These are phyloP conservation scores for Nothoprocta pentlandii DNA, from an alignment of 2,113 vertebrate genomes.

Conservation along the genomic window DNA sequence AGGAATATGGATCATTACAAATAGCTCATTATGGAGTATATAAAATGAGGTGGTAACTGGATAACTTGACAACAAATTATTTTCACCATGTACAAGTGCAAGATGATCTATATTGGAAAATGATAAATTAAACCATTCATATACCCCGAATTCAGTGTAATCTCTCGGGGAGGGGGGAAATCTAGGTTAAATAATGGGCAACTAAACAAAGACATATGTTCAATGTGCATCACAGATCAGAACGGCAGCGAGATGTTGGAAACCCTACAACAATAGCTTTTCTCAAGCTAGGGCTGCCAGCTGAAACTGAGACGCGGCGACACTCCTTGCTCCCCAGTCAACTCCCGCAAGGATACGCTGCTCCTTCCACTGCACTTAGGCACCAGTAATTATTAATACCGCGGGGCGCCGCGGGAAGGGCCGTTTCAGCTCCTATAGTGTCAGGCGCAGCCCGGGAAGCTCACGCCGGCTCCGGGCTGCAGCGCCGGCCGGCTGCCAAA, in stretches of 20 bases:
- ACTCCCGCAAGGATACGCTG: background rate
- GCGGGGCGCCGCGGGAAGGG: fast-evolving
- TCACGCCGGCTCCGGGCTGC: fast-evolving
- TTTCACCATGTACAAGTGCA: conserved; percentile 22
- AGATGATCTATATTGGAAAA: conserved; percentile 49
- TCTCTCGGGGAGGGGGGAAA: background rate
- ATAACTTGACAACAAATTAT: conserved; percentile 66
- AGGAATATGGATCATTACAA: conserved; percentile 37
- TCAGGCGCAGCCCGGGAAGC: fast-evolving
- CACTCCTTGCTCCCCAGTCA: background rate
- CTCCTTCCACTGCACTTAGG: background rate
- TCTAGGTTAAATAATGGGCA: conserved; percentile 60
- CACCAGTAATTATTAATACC: background rate
- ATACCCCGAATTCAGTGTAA: conserved; percentile 26
- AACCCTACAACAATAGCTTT: conserved; percentile 48
- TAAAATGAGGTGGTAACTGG: conserved; percentile 54
- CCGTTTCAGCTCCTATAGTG: fast-evolving
- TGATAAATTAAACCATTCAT: conserved; percentile 40
- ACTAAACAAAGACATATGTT: conserved; percentile 65
- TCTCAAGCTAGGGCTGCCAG: conserved; percentile 11
- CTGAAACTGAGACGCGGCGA: background rate
- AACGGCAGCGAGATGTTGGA: background rate
- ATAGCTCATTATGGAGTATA: conserved; percentile 19
- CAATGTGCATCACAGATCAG: conserved; percentile 33
- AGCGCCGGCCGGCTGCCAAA: fast-evolving